These are phyloP conservation scores for Tachina fera DNA, from an alignment of 2,888 invertebrate genomes.

Conservation along the genomic window DNA sequence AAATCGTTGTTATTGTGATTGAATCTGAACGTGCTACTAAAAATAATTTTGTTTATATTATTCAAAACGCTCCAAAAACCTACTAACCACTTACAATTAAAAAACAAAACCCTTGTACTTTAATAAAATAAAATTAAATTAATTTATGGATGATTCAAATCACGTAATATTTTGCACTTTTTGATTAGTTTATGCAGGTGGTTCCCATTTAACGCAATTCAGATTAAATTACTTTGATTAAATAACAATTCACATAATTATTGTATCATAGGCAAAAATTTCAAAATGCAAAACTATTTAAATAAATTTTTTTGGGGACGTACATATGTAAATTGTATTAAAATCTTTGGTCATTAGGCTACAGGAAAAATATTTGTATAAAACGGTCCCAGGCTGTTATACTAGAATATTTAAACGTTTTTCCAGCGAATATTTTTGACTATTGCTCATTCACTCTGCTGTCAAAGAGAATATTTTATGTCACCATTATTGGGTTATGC, in stretches of 20 bases:
- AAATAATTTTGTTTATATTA: background rate
- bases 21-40: too few species aligned
- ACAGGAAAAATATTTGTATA: too few species aligned
- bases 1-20: too few species aligned
- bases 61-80: conserved; percentile 3
- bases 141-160: conserved; percentile 7
- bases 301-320: too few species aligned
- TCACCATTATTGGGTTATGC: too few species aligned
- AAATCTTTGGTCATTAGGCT: too few species aligned
- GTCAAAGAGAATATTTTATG: too few species aligned
- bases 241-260: conserved; percentile 5
- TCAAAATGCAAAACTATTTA: background rate
- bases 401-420: too few species aligned
- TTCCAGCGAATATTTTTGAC: too few species aligned
- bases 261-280: background rate
- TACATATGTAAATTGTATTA: too few species aligned
- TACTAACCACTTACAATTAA: background rate
- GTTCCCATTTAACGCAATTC: conserved; percentile 5
- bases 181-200: background rate
- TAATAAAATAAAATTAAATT: background rate
- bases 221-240: background rate
- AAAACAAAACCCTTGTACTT: conserved; percentile 11
- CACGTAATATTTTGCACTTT: conserved; percentile 38
- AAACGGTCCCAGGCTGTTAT: too few species aligned
- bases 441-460: too few species aligned